Conservation (phyloP, 1,140 invertebrate species). For the Oppia nitens region DNA sequence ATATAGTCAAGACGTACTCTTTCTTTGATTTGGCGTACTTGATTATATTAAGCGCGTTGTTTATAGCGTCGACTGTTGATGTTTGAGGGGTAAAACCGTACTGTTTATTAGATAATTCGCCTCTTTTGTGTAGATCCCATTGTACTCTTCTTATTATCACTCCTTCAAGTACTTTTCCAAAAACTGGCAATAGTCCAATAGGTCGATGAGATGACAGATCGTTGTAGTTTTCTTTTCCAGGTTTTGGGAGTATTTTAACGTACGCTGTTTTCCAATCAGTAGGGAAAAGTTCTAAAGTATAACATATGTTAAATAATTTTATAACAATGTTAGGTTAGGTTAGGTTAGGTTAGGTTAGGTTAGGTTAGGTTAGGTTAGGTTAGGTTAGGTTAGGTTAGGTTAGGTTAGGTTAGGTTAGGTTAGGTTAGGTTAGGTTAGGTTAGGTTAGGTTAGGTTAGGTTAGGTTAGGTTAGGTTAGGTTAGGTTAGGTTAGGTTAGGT, state of each 20-base stretch:
- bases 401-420: no score
- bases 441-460: no score
- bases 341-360: no score
- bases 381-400: no score
- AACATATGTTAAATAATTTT: no score
- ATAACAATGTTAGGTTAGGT: no score
- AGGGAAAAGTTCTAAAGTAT: no score
- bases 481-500: no score
- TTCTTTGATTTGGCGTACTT: neutral
- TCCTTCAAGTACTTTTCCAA: slow-evolving; percentile 18
- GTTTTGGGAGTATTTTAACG: slow-evolving; percentile 19
- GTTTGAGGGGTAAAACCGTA: neutral
- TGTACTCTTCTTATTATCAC: slow-evolving; percentile 18
- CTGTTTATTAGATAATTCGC: neutral
- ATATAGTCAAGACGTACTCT: neutral
- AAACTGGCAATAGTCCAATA: slow-evolving; percentile 17
- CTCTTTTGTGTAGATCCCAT: slow-evolving; percentile 11
- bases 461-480: no score
- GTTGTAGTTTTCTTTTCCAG: slow-evolving; percentile 18
- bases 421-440: no score
- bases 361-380: no score
- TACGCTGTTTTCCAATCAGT: slow-evolving; percentile 19
- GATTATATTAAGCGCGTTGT: neutral
- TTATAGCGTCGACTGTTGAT: neutral
- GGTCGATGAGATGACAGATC: slow-evolving; percentile 16